phyloP scores from a whole-genome alignment of 1,140 invertebrate genomes.

The Phocides pigmalion region DNA sequence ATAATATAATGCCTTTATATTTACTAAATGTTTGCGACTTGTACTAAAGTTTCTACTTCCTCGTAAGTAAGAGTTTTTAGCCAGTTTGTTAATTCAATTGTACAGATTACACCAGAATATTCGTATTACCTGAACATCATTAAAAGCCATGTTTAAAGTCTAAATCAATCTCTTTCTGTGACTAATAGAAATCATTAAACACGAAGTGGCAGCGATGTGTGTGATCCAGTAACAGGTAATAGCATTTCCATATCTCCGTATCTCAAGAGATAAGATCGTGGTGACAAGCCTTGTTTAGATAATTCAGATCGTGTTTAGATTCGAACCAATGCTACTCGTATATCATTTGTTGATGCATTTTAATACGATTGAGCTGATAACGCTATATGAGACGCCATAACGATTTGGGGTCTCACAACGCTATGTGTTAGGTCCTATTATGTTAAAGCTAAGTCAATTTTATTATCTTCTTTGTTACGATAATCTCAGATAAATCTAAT shows the following conservation, averaged over 20 bases:
- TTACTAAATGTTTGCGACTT: too few species aligned
- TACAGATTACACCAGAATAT: not conserved
- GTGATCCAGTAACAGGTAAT: conserved; percentile 34
- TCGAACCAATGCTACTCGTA: conserved; percentile 10
- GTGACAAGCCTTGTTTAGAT: conserved; percentile 31
- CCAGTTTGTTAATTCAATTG: too few species aligned
- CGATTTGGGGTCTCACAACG: conserved; percentile 14
- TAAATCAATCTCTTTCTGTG: not conserved
- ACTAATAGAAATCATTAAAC: conserved; percentile 10
- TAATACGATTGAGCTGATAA: conserved; percentile 24
- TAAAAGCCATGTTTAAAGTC: not conserved
- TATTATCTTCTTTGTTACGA: conserved; percentile 12
- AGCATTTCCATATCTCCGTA: conserved; percentile 24
- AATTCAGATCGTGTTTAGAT: conserved; percentile 35
- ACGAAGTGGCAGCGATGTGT: conserved; percentile 26
- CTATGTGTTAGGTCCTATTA: conserved; percentile 10
- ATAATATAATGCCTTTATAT: too few species aligned
- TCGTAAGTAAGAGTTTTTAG: too few species aligned
- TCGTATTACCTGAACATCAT: not conserved
- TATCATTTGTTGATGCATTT: conserved; percentile 22
- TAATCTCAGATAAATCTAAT: not conserved
- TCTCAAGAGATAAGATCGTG: conserved; percentile 28
- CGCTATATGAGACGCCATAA: conserved; percentile 11
- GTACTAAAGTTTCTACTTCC: too few species aligned
- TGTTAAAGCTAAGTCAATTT: conserved; percentile 11